Base-by-base conservation (phyloP, 1,140 invertebrate species). In the Ceratina japonica region DNA sequence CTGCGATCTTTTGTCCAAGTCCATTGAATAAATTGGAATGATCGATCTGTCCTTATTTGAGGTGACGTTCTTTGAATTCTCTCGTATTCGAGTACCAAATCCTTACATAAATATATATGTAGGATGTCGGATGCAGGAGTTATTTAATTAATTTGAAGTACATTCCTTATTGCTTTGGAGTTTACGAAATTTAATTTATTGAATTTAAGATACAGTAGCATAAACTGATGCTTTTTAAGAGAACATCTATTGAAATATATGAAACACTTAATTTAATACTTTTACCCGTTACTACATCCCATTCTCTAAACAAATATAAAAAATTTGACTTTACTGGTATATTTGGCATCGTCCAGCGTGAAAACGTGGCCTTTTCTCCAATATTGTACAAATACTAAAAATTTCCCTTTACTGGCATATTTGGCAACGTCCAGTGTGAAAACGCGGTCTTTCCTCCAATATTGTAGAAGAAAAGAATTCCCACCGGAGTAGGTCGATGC, bases 391-490 rank as follows among this genome's bases (percentile, higher is more conserved):
- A n/a, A n/a, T n/a, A n/a, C n/a, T 10, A 44, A 44, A 10, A 44
- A 44, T 44, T 44, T 44, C 5, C 3, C 37, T 44, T 10, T 44
- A 44, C 37, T 10, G 37, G 5, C 44, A 31, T 72, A 1, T 12
- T 52, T n/a, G 37, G 37, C 37, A n/a, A n/a, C 54, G 54, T 56
- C 5, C 49, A 27, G 10, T 18, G 4, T 22, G 52, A 13, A 24
- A 66, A 58, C 27, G 4, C 8, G 20, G 20, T 16, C 37, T 10
- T 7, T 69, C 12, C 44, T 61, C n/a, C 31, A 18, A 56, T 61
- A 51, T 37, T 24, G 22, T 4, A 3, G 15, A 37, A 13, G 64
- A 59, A 75, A 68, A 71, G 74, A 75, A 75, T 68, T 75, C 74
- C 37, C 2, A 18, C 0, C 7, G 0, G 1, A n/a, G 7, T 24